Evolutionary conservation across 1,140 invertebrate species (phyloP).

Genomic region (Leptopilina boulardi): DNA sequence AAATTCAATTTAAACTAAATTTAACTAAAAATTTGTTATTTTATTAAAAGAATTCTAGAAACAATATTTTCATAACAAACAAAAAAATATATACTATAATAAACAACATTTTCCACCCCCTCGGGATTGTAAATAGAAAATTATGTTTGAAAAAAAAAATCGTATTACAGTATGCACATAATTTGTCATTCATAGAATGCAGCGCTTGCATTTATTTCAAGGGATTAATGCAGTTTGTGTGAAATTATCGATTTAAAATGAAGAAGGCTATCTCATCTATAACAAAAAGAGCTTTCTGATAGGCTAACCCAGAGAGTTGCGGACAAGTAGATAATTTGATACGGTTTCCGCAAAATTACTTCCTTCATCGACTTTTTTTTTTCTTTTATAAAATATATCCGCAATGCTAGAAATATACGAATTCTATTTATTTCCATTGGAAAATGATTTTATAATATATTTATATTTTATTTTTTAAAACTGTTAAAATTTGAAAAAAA

Average conservation of each 20-base stretch:
- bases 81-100: no score
- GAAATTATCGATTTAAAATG: constrained; percentile 22
- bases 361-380: constrained; percentile 18
- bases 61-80: no score
- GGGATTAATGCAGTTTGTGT: constrained; percentile 2
- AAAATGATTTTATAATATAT: no score
- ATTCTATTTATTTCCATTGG: neutral
- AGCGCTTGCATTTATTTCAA: neutral
- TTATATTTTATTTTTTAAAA: no score
- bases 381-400: constrained; percentile 6
- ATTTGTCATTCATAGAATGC: neutral
- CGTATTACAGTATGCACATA: no score
- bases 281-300: constrained; percentile 3
- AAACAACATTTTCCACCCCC: no score
- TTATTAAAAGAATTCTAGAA: no score
- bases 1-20: no score
- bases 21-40: no score
- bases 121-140: no score
- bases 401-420: neutral
- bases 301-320: neutral
- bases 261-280: neutral
- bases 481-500: no score
- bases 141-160: no score
- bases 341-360: neutral
- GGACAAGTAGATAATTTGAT: constrained; percentile 30